Conservation (phyloP, 2,888 invertebrate genomes). For the Scrobipalpa atriplicella region DNA sequence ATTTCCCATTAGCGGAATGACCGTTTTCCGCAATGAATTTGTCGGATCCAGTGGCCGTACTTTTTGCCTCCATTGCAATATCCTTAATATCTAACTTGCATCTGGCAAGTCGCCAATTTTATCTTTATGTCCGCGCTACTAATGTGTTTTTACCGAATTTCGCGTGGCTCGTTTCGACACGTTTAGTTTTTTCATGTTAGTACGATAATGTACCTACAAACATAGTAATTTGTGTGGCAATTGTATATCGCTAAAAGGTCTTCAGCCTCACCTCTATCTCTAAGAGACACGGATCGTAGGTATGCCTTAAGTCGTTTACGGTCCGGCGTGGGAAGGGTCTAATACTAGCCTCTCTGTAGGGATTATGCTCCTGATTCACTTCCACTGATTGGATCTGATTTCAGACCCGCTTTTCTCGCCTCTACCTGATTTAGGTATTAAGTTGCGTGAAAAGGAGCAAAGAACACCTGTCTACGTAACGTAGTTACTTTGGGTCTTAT, state of each 20-base stretch:
- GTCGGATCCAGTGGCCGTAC: slow-evolving; percentile 12
- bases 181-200: no score
- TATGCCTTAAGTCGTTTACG: not conserved
- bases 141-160: not conserved
- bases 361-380: slow-evolving; percentile 6
- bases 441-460: no score
- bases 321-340: not conserved
- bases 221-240: no score
- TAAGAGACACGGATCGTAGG: not conserved
- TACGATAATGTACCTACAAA: no score
- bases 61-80: slow-evolving; percentile 4
- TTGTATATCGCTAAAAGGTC: no score
- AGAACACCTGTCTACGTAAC: no score
- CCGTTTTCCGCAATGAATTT: slow-evolving; percentile 21
- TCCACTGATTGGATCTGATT: slow-evolving; percentile 9
- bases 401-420: not conserved
- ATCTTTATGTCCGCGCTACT: slow-evolving; percentile 8
- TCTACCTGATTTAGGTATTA: not conserved
- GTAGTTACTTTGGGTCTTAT: no score
- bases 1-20: slow-evolving; percentile 12
- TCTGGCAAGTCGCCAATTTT: not conserved
- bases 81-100: slow-evolving; percentile 11
- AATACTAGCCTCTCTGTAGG: slow-evolving; percentile 4
- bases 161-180: not conserved
- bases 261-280: not conserved